These are phyloP conservation scores for Anoura caudifer DNA, from an alignment of 2,113 vertebrate species.

Conservation along the genomic window DNA sequence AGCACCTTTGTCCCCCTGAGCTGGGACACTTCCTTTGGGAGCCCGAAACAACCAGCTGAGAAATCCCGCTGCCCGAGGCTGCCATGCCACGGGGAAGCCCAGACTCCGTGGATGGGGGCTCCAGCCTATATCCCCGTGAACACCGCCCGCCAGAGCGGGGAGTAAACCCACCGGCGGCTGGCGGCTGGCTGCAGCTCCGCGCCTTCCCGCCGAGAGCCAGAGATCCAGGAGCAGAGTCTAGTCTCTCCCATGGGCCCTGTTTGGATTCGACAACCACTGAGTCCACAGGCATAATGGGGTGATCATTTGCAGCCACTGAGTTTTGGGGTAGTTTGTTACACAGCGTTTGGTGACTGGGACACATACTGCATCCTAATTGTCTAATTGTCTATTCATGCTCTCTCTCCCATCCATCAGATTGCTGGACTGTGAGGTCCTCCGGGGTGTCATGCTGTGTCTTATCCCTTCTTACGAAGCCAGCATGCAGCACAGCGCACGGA, in stretches of 20 bases:
- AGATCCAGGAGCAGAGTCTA: neutral
- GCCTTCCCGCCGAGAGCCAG: neutral
- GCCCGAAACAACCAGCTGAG: neutral
- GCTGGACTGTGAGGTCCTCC: neutral
- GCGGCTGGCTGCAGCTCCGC: neutral
- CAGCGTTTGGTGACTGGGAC: neutral
- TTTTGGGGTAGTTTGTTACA: neutral
- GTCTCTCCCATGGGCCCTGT: neutral
- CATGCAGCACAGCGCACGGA: too few species aligned
- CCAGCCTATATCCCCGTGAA: neutral
- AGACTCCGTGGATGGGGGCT: fast-evolving
- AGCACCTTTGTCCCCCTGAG: neutral
- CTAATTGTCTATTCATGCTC: fast-evolving
- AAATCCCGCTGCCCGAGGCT: neutral
- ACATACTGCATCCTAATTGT: fast-evolving
- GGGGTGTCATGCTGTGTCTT: neutral
- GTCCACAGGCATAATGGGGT: fast-evolving
- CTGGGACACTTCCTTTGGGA: neutral
- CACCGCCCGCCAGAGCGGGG: too few species aligned
- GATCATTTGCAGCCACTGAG: neutral
- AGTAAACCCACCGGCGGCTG: neutral
- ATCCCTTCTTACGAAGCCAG: neutral
- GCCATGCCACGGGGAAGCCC: neutral
- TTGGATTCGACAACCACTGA: neutral
- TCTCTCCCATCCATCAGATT: neutral